A percentile compares a stretch with the other conserved stretches of the same genome.
phyloP scores from a whole-genome alignment of 1,140 invertebrate genomes.

The Eumaeus atala region DNA sequence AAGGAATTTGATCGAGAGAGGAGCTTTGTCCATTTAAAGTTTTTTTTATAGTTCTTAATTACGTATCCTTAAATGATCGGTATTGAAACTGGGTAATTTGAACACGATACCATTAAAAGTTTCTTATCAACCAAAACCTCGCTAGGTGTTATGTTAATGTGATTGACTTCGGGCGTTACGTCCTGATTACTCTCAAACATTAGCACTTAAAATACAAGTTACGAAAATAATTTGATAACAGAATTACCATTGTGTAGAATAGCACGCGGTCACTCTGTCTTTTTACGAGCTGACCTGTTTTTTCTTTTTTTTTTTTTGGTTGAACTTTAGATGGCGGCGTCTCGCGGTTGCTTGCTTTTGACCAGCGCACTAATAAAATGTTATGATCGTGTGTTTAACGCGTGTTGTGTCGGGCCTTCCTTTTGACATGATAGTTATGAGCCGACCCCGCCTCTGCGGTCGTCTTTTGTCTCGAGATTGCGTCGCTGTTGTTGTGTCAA shows the following conservation, averaged over 20 bases:
- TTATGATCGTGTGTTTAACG: constrained; percentile 74
- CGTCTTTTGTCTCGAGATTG: constrained; percentile 56
- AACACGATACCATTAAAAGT: constrained; percentile 23
- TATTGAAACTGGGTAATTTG: constrained; percentile 29
- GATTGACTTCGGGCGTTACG: constrained; percentile 14
- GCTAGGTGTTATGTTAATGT: constrained; percentile 13
- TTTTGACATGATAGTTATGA: constrained; percentile 72
- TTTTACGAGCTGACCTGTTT: constrained; percentile 71
- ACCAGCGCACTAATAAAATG: constrained; percentile 72
- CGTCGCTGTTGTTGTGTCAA: constrained; percentile 69
- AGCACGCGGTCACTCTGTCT: constrained; percentile 57
- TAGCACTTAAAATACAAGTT: neutral
- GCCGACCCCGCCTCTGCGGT: constrained; percentile 63
- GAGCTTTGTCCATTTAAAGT: constrained; percentile 52
- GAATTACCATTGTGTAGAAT: constrained; percentile 11
- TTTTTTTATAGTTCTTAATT: constrained; percentile 46
- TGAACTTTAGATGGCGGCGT: constrained; percentile 68
- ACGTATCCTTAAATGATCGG: constrained; percentile 43
- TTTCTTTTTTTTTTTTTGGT: constrained; percentile 63
- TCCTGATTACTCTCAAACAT: constrained; percentile 13
- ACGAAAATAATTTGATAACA: constrained; percentile 9
- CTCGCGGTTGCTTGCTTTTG: constrained; percentile 68
- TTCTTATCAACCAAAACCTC: constrained; percentile 11
- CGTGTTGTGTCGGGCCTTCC: constrained; percentile 67
- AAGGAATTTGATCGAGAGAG: constrained; percentile 71